A percentile compares a stretch with the other conserved stretches of the same genome.
These are phyloP conservation scores for Marmota flaviventris DNA, from an alignment of 2,113 vertebrate genomes.

Conservation along the genomic window DNA sequence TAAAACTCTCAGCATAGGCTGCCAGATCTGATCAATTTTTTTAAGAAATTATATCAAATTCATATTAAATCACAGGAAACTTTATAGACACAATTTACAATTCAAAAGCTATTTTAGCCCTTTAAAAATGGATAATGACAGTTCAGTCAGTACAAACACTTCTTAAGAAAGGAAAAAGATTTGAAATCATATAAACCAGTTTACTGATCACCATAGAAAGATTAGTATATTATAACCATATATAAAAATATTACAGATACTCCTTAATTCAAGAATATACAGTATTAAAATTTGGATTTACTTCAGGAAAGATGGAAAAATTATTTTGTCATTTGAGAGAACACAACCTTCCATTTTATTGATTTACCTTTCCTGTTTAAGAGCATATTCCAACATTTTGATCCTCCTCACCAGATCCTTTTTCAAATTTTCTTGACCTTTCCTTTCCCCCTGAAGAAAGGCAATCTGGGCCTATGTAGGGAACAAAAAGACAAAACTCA, in stretches of 20 bases:
- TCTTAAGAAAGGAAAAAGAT: neutral
- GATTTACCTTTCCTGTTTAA: constrained; percentile 93
- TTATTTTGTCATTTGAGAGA: constrained; percentile 2
- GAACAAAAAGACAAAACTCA: constrained; percentile 75
- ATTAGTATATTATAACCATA: constrained; percentile 11
- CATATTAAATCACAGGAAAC: neutral
- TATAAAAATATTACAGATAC: constrained; percentile 13
- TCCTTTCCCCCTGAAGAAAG: constrained; percentile 93
- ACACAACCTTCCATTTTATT: constrained; percentile 1
- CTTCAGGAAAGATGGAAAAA: constrained; percentile 51
- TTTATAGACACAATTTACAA: constrained; percentile 47
- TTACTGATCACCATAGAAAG: constrained; percentile 23
- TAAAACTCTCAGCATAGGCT: neutral
- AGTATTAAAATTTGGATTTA: constrained; percentile 21
- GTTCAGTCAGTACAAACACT: neutral
- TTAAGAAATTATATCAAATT: constrained; percentile 51
- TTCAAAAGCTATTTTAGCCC: constrained; percentile 38
- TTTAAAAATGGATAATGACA: constrained; percentile 32
- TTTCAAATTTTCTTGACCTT: constrained; percentile 94
- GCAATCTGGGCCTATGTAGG: constrained; percentile 91
- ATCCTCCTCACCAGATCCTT: constrained; percentile 94
- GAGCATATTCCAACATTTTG: constrained; percentile 94
- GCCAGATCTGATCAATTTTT: neutral
- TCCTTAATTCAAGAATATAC: constrained; percentile 7
- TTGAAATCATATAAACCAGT: neutral